These are phyloP conservation scores for Drosophila murphyi DNA, from an alignment of 1,140 invertebrate genomes.

Conservation along the genomic window DNA sequence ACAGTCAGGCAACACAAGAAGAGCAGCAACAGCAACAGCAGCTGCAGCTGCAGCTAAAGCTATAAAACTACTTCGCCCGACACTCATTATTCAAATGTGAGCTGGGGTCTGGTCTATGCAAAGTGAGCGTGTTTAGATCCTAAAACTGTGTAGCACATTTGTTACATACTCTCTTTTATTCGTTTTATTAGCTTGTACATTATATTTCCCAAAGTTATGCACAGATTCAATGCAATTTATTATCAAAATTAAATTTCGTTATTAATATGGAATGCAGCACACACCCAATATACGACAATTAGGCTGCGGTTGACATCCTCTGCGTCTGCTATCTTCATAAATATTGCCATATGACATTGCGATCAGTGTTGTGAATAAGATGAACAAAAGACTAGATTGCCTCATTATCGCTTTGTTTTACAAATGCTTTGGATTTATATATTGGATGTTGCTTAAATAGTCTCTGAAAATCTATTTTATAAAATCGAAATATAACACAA, in stretches of 20 bases:
- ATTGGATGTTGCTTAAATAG: no score
- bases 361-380: background rate
- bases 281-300: background rate
- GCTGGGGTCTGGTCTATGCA: slow-evolving; percentile 32
- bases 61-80: slow-evolving; percentile 43
- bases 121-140: slow-evolving; percentile 2
- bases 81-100: slow-evolving; percentile 75
- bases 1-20: slow-evolving; percentile 30
- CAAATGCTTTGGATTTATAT: no score
- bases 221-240: background rate
- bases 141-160: background rate
- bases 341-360: background rate
- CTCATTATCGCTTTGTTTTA: background rate
- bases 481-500: no score
- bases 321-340: background rate
- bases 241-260: no score
- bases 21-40: slow-evolving; percentile 7
- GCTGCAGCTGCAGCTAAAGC: slow-evolving; percentile 33
- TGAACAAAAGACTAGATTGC: background rate
- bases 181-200: slow-evolving; percentile 4
- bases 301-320: slow-evolving; percentile 36
- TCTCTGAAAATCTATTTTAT: no score
- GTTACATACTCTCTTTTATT: background rate
- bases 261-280: slow-evolving; percentile 1
- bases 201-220: slow-evolving; percentile 5